Base-by-base conservation (phyloP, 30 jellyfish, hydroid and myxozoan genomes). In the Aurelia sp. region DNA sequence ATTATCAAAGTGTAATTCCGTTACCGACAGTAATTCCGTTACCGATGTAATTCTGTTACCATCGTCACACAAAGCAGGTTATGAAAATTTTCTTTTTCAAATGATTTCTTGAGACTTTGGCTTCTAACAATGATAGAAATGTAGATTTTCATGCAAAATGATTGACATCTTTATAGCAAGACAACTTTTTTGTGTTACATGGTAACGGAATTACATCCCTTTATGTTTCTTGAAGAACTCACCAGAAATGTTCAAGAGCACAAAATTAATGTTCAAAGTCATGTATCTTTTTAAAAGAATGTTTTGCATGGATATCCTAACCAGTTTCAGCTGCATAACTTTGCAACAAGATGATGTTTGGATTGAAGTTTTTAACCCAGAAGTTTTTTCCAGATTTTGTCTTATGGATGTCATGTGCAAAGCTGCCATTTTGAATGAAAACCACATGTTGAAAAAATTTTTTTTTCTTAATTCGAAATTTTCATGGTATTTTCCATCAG, bases 11-110 rank as follows among this genome's bases (percentile, higher is more conserved):
- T 59, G 69, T 59, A 59, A 59, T 59, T 59, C 69, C 24, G 67
- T 58, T 58, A 58, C 67, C 67, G 67, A 58, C 67, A 5, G 67
- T 59, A 59, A 59, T 59, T 59, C 69, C 69, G 69, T 59, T 59
- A 59, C 69, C 69, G 27, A 12, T 59, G 69, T 59, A 9, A 59
- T 59, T 59, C 69, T 59, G 69, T 58, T 58, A 58, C 67, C 67
- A 58, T 10, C 13, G 67, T 58, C 13, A 58, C 67, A 58, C 67
- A 4, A 59, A 59, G 69, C 69, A 59, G 69, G 69, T 59, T 59
- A 13, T 12, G 69, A 59, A 59, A 59, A 11, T 59, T 11, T 59
- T 58, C 8, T 59, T 59, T 59, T 59, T 6, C 69, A 11, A 4
- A 59, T 59, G 69, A 11, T 59, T 59, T 59, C 69, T 59, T 13